Base-by-base conservation (phyloP, 2,888 invertebrate species). In the Germaria angustata region DNA sequence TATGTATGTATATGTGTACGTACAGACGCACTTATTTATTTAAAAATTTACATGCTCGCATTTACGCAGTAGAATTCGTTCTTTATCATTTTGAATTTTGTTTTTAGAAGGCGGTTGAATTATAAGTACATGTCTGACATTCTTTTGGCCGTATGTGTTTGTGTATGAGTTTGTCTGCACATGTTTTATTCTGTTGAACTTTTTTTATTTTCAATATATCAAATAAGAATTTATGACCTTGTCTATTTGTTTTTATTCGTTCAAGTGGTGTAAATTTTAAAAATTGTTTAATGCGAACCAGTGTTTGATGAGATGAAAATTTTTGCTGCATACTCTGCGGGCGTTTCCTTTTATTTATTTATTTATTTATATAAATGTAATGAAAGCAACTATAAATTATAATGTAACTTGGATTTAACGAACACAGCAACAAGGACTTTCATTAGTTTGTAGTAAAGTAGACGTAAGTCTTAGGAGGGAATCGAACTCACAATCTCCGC, bases 161-260 rank as follows among this genome's bases (percentile, higher is more conserved):
- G 11, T 11, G 32, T 55, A 32, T 55, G 55, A 17, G 9, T 17
- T 55, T 15, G 13, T 44, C 28, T 28, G 28, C 17, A 28, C 17
- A 61, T 61, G 28, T 28, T 9, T 28, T 15, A 24, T 28, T 41
- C 5, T 49, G 65, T 28, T 20, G 20, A 39, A 24, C 9, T 63
- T 41, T 44, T 44, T 65, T 34, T 32, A n/a, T 15, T 46, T 13
- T 2, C 32, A 44, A 15, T 2, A 20, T 1, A 20, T 2, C 5
- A 20, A 46, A 8, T 5, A 13, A 49, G 11, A 39, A 68, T 53
- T 68, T 53, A 68, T 53, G 51, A 28, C 36, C 32, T 49, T n/a
- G 8, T 34, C 39, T 61, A 20, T 49, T 34, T 24, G 17, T 20
- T 61, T 46, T 65, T 15, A 3, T 39, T 17, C 9, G n/a, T 15